Evolutionary conservation across 2,797 vertebrate species (phyloP).

Genomic region (Xiphorhynchus erythropygius): DNA sequence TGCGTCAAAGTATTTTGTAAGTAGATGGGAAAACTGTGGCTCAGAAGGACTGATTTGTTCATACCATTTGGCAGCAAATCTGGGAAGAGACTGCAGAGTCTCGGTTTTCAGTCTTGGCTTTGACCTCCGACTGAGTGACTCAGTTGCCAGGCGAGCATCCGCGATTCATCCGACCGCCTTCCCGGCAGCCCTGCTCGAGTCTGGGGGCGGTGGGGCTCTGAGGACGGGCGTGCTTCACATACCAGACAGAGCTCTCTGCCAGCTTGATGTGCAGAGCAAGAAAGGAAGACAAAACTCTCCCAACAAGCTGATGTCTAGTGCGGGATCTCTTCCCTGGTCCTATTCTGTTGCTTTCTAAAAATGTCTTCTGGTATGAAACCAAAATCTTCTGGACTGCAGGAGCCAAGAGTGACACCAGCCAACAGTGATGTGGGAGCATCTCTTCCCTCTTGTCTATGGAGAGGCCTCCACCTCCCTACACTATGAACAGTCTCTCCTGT

Average conservation of each 20-base stretch:
- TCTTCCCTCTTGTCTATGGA: not conserved
- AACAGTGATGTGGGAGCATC: not conserved
- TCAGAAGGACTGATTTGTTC: not conserved
- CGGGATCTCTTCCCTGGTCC: not conserved
- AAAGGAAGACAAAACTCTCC: not conserved
- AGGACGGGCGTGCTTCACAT: not conserved
- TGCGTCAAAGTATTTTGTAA: not conserved
- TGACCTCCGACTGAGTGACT: not conserved
- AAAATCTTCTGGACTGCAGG: rapidly evolving
- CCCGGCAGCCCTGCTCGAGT: not conserved
- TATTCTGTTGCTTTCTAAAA: constrained; percentile 26
- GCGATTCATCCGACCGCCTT: rapidly evolving
- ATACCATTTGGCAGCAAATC: not conserved
- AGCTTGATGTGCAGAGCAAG: not conserved
- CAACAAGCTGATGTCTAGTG: not conserved
- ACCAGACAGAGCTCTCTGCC: not conserved
- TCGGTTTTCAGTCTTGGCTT: not conserved
- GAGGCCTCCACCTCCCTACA: rapidly evolving
- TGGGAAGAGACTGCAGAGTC: constrained; percentile 17
- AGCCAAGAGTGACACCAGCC: not conserved
- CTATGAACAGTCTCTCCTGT: not conserved
- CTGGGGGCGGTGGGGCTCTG: not conserved
- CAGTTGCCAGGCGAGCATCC: not conserved
- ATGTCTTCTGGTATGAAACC: not conserved
- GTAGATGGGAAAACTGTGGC: not conserved